phyloP scores from a whole-genome alignment of 2,888 invertebrate genomes.

The Melinaea marsaeus region DNA sequence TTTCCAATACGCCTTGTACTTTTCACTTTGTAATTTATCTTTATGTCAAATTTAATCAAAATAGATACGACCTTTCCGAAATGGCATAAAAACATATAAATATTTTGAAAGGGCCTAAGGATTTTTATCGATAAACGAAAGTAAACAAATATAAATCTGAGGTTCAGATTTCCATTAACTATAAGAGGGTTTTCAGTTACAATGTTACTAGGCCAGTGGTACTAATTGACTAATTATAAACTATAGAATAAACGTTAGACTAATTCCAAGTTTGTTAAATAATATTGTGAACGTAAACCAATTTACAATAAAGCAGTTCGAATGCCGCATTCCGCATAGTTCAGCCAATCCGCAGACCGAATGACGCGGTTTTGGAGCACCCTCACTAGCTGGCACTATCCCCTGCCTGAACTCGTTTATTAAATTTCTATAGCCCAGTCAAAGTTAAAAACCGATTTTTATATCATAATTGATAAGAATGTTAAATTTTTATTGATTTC shows the following conservation, averaged over 20 bases:
- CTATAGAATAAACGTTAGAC: background rate
- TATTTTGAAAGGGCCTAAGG: background rate
- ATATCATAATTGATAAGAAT: background rate
- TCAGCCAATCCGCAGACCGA: conserved; percentile 5
- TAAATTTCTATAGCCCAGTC: conserved; percentile 5
- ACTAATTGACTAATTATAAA: background rate
- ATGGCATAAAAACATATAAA: background rate
- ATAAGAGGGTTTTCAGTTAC: background rate
- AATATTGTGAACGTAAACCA: background rate
- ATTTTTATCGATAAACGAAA: background rate
- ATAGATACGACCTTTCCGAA: background rate
- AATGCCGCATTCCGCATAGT: conserved; percentile 8
- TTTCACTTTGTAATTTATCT: conserved; percentile 3
- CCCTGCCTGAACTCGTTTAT: conserved; percentile 4
- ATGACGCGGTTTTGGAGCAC: conserved; percentile 5
- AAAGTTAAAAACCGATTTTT: background rate
- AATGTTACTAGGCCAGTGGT: background rate
- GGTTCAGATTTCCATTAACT: background rate
- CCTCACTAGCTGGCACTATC: conserved; percentile 6
- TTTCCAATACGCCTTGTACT: conserved; percentile 1
- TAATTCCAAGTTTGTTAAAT: background rate
- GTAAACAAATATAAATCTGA: background rate
- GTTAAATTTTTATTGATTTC: background rate
- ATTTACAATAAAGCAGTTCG: conserved; percentile 5
- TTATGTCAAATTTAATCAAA: conserved; percentile 5